Evolutionary conservation across 1,140 invertebrate species (phyloP), one percentile per base, ranked within the genome.

Genomic region (Trypoxylus dichotomus): DNA sequence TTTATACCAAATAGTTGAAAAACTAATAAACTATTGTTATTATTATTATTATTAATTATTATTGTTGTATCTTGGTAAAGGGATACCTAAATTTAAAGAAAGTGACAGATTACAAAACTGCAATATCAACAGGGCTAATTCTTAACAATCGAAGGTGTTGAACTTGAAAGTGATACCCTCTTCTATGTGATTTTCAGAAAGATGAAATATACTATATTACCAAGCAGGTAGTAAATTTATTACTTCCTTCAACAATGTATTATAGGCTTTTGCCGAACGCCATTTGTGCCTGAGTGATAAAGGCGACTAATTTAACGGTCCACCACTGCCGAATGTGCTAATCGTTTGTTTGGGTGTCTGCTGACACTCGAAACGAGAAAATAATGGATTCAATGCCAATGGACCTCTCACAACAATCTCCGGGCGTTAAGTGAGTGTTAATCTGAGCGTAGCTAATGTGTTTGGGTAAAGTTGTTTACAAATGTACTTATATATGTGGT

Each of bases 371-470:
- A 68, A 68, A 68, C 60, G 60, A 68, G 60, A 68, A 68, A 27
- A 68, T 68, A 68, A 68, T 68, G 60, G 60, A 68, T 68, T 68
- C 60, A 27, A 10, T 68, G 21, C 8, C 60, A 68, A 68, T 68
- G 21, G 60, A 24, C 21, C 60, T 68, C 60, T 68, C 24, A 68
- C 60, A 68, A 68, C 21, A 68, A 68, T 24, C 19, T 68, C 6
- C 60, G 19, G 60, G 21, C 60, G 19, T 29, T 68, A 68, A 68
- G 60, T 68, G 60, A 21, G n/a, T 63, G 60, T 68, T 68, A 68
- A 68, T 68, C 60, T 68, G 60, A 68, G 60, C 60, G 60, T 10
- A 68, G 60, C 60, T 68, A 68, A 68, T 68, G 60, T 68, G 21
- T 68, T 25, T 68, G 21, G 60, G 60, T 29, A 68, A 27, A 68